A percentile compares a stretch with the other conserved stretches of the same genome.
phyloP scores from a whole-genome alignment of 2,113 vertebrate species.

The Vidua macroura region DNA sequence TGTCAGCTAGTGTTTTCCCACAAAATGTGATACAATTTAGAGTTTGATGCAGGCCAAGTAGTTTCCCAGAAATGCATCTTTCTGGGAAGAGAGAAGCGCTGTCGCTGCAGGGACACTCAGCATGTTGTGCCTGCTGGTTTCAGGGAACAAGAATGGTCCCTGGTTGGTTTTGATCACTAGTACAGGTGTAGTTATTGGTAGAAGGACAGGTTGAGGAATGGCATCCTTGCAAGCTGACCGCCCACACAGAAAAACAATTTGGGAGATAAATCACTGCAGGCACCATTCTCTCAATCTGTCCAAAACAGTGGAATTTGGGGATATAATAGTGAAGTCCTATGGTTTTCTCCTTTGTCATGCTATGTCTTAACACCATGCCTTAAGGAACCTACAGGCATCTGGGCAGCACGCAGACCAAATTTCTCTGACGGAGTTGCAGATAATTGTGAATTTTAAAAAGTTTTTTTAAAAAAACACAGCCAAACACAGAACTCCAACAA shows the following conservation, averaged over 20 bases:
- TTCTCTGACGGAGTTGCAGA: not conserved
- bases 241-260: not conserved
- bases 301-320: not conserved
- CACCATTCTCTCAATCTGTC: not conserved
- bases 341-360: not conserved
- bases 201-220: not conserved
- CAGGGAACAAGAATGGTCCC: not conserved
- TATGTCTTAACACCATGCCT: not conserved
- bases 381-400: not conserved
- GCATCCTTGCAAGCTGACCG: not conserved
- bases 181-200: not conserved
- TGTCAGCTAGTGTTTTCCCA: not conserved
- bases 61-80: not conserved
- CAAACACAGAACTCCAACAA: not conserved
- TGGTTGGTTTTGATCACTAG: not conserved
- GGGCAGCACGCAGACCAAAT: not conserved
- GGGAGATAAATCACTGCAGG: not conserved
- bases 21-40: not conserved
- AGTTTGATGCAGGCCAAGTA: not conserved
- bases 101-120: not conserved
- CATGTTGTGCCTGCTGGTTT: not conserved
- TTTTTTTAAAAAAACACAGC: not conserved
- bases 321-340: not conserved
- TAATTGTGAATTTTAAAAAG: not conserved
- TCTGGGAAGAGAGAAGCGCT: not conserved